Evolutionary conservation across 2,888 invertebrate genomes (phyloP).

Genomic region (Plusia festucae): DNA sequence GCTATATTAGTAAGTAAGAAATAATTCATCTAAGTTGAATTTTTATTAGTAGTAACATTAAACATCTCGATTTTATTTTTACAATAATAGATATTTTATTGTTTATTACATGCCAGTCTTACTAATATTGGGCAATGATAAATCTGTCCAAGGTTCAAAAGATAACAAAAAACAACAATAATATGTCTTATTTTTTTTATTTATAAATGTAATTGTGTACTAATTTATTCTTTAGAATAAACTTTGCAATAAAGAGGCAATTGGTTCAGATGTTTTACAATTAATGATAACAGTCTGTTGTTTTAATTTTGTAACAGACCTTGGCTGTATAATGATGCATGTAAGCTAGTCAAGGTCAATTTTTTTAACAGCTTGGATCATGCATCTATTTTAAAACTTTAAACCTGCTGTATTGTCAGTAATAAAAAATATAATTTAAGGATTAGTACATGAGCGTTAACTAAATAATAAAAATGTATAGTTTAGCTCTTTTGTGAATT

Average conservation of each 20-base stretch:
- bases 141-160: no score
- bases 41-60: no score
- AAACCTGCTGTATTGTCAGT: no score
- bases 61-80: no score
- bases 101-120: no score
- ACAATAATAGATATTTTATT: no score
- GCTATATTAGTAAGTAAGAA: conserved; percentile 89
- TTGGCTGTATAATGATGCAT: background rate
- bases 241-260: no score
- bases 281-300: background rate
- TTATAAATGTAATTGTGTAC: no score
- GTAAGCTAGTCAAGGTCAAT: background rate
- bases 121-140: no score
- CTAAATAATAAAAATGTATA: background rate
- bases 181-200: no score
- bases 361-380: background rate
- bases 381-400: background rate
- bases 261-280: no score
- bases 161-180: no score
- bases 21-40: conserved; percentile 9
- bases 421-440: background rate
- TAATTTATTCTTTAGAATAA: background rate
- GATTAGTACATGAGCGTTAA: background rate
- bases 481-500: background rate
- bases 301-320: background rate